A percentile compares a stretch with the other conserved stretches of the same genome.
phyloP scores from a whole-genome alignment of 2,797 vertebrate species.

The Fistularia commersonii region DNA sequence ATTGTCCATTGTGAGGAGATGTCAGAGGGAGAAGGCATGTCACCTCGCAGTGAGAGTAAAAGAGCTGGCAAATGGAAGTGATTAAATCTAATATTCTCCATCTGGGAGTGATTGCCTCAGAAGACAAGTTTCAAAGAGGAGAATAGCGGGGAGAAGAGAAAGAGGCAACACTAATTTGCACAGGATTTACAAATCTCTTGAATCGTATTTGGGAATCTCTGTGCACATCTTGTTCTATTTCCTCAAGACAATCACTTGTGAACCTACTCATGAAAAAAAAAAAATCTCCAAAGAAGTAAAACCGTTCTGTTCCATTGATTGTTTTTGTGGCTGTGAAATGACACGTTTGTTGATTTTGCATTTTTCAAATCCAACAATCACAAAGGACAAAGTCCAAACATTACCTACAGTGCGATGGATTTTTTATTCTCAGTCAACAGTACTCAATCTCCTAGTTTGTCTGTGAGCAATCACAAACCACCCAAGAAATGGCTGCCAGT shows the following conservation, averaged over 20 bases:
- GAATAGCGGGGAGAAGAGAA: slow-evolving; percentile 50
- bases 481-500: slow-evolving; percentile 60
- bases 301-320: slow-evolving; percentile 5
- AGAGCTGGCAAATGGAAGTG: slow-evolving; percentile 69
- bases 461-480: slow-evolving; percentile 65
- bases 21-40: slow-evolving; percentile 58
- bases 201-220: slow-evolving; percentile 68
- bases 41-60: slow-evolving; percentile 72
- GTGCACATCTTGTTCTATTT: slow-evolving; percentile 67
- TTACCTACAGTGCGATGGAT: slow-evolving; percentile 17
- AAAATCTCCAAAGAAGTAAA: slow-evolving; percentile 7
- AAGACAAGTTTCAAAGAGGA: slow-evolving; percentile 74
- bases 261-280: slow-evolving; percentile 39
- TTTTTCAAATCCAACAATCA: slow-evolving; percentile 1
- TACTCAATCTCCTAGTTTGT: slow-evolving; percentile 45
- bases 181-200: slow-evolving; percentile 75
- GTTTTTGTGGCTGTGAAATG: slow-evolving; percentile 1
- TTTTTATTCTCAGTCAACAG: slow-evolving; percentile 31
- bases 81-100: slow-evolving; percentile 80
- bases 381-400: slow-evolving; percentile 19
- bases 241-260: slow-evolving; percentile 54
- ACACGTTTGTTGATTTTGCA: no score
- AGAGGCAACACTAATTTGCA: slow-evolving; percentile 71
- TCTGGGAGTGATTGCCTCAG: slow-evolving; percentile 76
- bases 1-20: slow-evolving; percentile 66